Base-by-base conservation (phyloP, 2,113 vertebrate species). In the Bos javanicus region DNA sequence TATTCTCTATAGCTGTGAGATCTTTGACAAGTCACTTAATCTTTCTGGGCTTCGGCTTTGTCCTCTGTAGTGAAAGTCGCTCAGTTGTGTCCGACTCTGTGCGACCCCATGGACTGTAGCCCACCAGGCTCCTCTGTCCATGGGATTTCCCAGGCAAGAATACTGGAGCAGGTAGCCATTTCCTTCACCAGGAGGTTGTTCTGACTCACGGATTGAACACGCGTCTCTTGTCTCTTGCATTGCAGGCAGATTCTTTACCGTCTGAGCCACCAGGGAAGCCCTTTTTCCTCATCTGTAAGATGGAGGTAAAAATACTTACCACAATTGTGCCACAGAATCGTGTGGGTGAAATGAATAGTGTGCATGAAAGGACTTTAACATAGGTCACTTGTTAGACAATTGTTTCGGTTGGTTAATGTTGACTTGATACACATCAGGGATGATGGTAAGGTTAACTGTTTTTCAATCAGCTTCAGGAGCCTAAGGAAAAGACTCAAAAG, bases 401-500 rank as follows among this genome's bases (percentile, higher is more conserved):
- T 50, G 9, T 90, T 39, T 4, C 30, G 26, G 33, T n/a, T 87
- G 43, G 56, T 87, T 52, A 90, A 56, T 43, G 28, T 36, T 71
- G 48, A 17, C 76, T 85, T 92, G 54, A 67, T 78, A 82, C 28
- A 82, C 52, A 59, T 57, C 9, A 76, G 48, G 43, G 25, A 81
- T 62, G 67, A 59, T 48, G 26, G 30, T 39, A 81, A 95, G 39
- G 12, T 81, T 89, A 43, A 86, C 26, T 95, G 54, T 88, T 96
- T 95, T 28, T 57, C n/a, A 60, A 2, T 17, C 30, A 62, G 21
- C 48, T 90, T 90, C 46, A 76, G 59, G 56, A 94, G 36, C 23
- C 50, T 93, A 59, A 97, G 56, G 39, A 82, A 95, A 94, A 97
- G 25, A 52, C 23, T 3, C 21, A 64, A 92, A 95, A 67, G 36